Base-by-base conservation (phyloP, 2,888 invertebrate genomes). In the Aleiodes alternator region DNA sequence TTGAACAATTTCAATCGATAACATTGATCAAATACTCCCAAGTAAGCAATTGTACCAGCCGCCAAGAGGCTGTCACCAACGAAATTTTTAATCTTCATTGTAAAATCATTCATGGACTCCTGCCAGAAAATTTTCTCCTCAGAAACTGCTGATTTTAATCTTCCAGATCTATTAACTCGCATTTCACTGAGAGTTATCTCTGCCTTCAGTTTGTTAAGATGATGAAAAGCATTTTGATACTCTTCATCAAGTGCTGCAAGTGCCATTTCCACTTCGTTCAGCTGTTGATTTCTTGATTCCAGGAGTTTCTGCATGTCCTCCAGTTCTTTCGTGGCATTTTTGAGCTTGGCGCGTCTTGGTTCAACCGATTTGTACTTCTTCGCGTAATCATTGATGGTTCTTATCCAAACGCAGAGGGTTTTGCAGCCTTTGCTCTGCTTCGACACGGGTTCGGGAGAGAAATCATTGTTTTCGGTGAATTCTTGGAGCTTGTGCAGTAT, bases 321-420 rank as follows among this genome's bases (percentile, higher is more conserved):
- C 76, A 98, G 96, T 82, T 95, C 94, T 84, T 97, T 96, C 87
- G 94, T 87, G 0, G 97, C 96, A 81, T 94, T 94, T 78, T 96
- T 93, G 16, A 97, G 90, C 83, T 95, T 94, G 81, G 95, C 95
- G 84, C 96, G 94, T 87, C 97, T 97, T 0, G 97, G 97, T 73
- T 95, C 96, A 0, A 97, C 97, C 82, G 95, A 92, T 86, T 95
- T 94, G 91, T 93, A 97, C 56, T 97, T 94, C 90, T 96, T 95
- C 3, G 95, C 97, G 86, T 97, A 97, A 87, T 96, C 94, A 89
- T 97, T 96, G 88, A 97, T 97, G 2, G 97, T 97, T 76, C 96
- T 92, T 14, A 96, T 97, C 97, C 97, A 97, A 85, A 96, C 93
- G 86, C 96, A 96, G 29, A 97, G 90, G 1, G 97, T 97, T 89